phyloP scores from a whole-genome alignment of 2,797 vertebrate species.

The Limnodromus scolopaceus region DNA sequence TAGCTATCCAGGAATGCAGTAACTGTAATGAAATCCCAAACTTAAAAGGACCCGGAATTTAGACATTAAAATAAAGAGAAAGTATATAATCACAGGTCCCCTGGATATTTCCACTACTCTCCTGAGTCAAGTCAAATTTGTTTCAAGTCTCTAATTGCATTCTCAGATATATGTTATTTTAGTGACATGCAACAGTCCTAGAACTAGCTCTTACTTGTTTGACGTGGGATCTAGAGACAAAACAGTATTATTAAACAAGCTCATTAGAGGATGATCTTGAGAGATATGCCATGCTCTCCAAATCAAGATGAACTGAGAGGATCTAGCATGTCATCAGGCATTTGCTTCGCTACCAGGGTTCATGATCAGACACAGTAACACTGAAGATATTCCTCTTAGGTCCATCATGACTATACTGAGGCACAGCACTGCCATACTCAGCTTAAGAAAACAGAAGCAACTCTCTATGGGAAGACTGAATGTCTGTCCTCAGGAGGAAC shows the following conservation, averaged over 20 bases:
- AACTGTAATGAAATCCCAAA: slow-evolving; percentile 39
- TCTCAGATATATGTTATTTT: background rate
- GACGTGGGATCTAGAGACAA: background rate
- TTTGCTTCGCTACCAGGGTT: background rate
- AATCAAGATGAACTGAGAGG: background rate
- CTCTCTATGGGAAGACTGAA: background rate
- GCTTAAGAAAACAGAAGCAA: background rate
- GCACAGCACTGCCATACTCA: background rate
- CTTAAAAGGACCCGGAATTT: slow-evolving; percentile 20
- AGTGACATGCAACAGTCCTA: background rate
- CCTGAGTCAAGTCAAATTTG: slow-evolving; percentile 13
- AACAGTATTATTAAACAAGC: background rate
- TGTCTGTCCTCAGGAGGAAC: background rate
- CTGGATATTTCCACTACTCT: background rate
- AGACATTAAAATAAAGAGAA: background rate
- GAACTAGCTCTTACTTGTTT: background rate
- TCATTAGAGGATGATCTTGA: background rate
- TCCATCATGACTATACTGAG: background rate
- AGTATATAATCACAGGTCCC: background rate
- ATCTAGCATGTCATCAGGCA: background rate
- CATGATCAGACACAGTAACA: background rate
- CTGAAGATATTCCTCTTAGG: background rate
- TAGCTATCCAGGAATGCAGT: slow-evolving; percentile 37
- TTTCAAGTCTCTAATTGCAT: slow-evolving; percentile 23
- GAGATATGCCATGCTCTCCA: background rate